These are phyloP conservation scores for Nasonia giraulti DNA, from an alignment of 1,140 invertebrate species.

Conservation along the genomic window DNA sequence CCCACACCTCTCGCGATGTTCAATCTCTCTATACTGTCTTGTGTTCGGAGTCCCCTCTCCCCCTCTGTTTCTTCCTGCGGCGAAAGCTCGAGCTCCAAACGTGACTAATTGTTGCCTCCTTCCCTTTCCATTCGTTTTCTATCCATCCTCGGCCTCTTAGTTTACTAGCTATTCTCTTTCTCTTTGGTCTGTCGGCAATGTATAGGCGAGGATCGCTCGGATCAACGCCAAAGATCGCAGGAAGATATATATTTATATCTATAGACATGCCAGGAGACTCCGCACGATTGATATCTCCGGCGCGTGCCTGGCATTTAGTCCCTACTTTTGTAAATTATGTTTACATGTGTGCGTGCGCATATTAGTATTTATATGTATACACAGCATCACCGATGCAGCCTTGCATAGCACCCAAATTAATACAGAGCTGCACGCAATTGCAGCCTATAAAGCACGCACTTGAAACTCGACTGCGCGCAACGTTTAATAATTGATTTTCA, in stretches of 20 bases:
- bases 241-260: neutral
- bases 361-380: no score
- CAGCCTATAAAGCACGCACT: neutral
- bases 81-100: neutral
- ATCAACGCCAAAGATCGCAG: no score
- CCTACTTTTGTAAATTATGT: neutral
- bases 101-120: conserved; percentile 11
- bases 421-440: neutral
- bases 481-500: conserved; percentile 10
- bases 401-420: neutral
- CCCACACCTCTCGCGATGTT: neutral
- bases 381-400: neutral
- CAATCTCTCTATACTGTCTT: neutral
- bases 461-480: neutral
- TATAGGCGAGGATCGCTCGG: neutral
- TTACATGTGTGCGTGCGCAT: neutral
- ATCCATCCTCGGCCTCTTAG: neutral
- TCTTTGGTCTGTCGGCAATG: neutral
- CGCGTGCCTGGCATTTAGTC: neutral
- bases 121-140: neutral
- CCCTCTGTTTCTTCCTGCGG: neutral
- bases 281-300: neutral
- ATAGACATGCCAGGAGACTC: neutral
- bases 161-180: neutral
- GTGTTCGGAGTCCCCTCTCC: neutral